These are phyloP conservation scores for Cantharis flavilabris DNA, from an alignment of 2,888 invertebrate species.

Conservation along the genomic window DNA sequence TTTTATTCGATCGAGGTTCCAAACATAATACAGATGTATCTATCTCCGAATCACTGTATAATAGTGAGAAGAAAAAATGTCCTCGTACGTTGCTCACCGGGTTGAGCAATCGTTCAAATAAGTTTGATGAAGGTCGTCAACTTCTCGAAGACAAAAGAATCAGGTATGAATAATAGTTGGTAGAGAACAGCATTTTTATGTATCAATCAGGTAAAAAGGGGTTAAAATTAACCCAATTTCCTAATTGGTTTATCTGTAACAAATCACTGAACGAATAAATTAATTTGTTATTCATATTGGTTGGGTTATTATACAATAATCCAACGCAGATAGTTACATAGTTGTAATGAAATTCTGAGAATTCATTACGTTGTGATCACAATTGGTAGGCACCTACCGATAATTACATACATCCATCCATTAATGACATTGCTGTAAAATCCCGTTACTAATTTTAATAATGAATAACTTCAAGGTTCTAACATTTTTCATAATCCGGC, in stretches of 20 bases:
- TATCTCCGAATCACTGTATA: no score
- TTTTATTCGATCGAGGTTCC: no score
- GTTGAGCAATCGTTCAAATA: background rate
- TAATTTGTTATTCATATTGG: background rate
- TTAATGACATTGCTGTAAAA: background rate
- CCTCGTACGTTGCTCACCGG: background rate
- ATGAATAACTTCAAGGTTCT: conserved; percentile 1
- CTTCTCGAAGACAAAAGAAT: background rate
- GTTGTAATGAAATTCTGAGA: background rate
- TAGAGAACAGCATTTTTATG: background rate
- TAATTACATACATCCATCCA: background rate
- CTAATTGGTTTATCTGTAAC: background rate
- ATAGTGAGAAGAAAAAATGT: background rate
- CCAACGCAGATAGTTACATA: background rate
- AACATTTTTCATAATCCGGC: background rate
- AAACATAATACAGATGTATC: no score
- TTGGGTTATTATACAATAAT: background rate
- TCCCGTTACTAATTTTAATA: conserved; percentile 4
- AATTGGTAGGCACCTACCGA: background rate
- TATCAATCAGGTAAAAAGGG: background rate
- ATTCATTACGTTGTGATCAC: background rate
- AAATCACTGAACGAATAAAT: background rate
- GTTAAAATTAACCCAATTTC: background rate
- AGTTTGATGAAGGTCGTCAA: background rate
- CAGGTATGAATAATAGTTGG: background rate